Conservation (phyloP, 2,797 vertebrate genomes). For the Tokudaia tokunoshimensis region DNA sequence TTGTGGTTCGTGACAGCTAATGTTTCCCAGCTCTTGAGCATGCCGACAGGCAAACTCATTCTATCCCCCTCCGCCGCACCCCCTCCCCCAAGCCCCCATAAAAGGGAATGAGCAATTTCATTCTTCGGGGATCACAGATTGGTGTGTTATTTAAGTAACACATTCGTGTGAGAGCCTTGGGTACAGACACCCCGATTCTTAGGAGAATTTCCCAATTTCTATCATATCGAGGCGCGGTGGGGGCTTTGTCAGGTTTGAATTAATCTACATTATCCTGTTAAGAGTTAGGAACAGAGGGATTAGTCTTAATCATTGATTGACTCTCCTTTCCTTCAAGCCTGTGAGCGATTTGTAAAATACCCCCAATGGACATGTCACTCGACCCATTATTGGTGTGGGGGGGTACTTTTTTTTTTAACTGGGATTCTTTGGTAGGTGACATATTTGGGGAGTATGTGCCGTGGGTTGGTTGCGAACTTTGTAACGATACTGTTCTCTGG, state of each 20-base stretch:
- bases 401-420: background rate
- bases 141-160: slow-evolving; percentile 77
- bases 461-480: background rate
- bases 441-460: background rate
- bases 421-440: slow-evolving; percentile 71
- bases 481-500: background rate
- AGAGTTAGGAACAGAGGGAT: background rate
- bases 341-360: slow-evolving; percentile 58
- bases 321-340: slow-evolving; percentile 76
- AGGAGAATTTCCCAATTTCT: slow-evolving; percentile 78
- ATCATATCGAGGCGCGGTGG: slow-evolving; percentile 22
- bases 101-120: slow-evolving; percentile 78
- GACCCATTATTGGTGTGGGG: background rate
- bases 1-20: slow-evolving; percentile 96
- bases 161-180: slow-evolving; percentile 60
- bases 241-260: slow-evolving; percentile 68
- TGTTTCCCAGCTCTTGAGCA: slow-evolving; percentile 90
- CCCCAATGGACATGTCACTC: slow-evolving; percentile 35
- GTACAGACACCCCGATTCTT: slow-evolving; percentile 69
- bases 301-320: slow-evolving; percentile 59
- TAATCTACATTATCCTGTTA: slow-evolving; percentile 24
- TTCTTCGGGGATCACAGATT: slow-evolving; percentile 74
- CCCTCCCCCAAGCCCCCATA: background rate
- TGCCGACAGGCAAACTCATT: slow-evolving; percentile 83
- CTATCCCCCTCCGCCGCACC: slow-evolving; percentile 76